Percentiles rank a stretch among this genome's conserved stretches.
These are phyloP conservation scores for Operophtera brumata DNA, from an alignment of 2,888 invertebrate genomes.

Conservation along the genomic window DNA sequence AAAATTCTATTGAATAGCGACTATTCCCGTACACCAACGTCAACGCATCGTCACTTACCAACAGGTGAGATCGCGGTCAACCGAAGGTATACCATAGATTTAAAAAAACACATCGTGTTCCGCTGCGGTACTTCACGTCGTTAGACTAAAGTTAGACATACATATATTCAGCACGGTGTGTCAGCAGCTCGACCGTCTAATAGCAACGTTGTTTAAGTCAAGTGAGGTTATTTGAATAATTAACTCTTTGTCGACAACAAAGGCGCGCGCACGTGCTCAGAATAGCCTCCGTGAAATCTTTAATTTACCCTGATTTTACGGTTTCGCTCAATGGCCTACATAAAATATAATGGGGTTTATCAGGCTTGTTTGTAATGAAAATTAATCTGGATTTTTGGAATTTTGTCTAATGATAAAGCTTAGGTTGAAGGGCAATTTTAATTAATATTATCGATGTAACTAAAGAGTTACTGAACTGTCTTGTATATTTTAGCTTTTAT, in stretches of 20 bases:
- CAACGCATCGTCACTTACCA: too few species aligned
- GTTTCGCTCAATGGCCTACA: slow-evolving; percentile 28
- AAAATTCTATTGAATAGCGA: too few species aligned
- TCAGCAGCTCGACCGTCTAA: slow-evolving; percentile 23
- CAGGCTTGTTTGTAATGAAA: slow-evolving; percentile 23
- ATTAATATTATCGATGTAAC: slow-evolving; percentile 5
- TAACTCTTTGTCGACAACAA: slow-evolving; percentile 40
- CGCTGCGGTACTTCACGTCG: too few species aligned
- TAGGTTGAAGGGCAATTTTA: slow-evolving; percentile 9
- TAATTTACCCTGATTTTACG: slow-evolving; percentile 33
- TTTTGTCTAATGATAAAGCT: slow-evolving; percentile 8
- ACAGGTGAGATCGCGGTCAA: too few species aligned
- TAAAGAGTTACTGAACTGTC: background rate
- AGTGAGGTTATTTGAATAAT: slow-evolving; percentile 38
- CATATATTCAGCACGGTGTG: background rate
- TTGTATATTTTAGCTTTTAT: too few species aligned
- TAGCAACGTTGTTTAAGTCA: slow-evolving; percentile 30
- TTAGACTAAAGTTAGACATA: too few species aligned
- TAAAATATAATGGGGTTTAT: slow-evolving; percentile 28
- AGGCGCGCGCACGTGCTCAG: slow-evolving; percentile 33
- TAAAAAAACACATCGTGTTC: too few species aligned
- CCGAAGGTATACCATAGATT: too few species aligned
- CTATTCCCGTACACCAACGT: too few species aligned
- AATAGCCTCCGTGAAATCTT: slow-evolving; percentile 33
- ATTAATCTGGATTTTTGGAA: slow-evolving; percentile 13